Base-by-base conservation (phyloP, 30 jellyfish, hydroid and myxozoan species). In the Hydractinia symbiolongicarpus region DNA sequence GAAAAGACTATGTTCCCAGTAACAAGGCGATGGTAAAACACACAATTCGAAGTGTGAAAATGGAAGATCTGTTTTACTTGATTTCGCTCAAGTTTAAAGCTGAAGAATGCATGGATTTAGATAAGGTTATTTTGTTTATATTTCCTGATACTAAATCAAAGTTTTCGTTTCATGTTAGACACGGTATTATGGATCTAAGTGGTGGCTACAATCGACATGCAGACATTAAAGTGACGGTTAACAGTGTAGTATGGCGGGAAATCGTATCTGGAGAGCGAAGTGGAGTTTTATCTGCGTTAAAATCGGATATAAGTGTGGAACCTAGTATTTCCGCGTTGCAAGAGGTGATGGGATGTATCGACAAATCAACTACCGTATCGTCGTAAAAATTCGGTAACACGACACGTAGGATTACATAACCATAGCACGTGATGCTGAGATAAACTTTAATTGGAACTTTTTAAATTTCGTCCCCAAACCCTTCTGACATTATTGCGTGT, bases 101-200 rank as follows among this genome's bases (percentile, higher is more conserved):
- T 8, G 81, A 72, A 72, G 81, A 72, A 19, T 72, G 81, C 55
- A 16, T 60, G 7, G 61, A 21, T 0, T 8, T 72, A 16, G 81
- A 72, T 72, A 72, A 72, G 50, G 61, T 72, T 21, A 73, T 72
- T 21, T 19, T 4, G 71, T 72, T 72, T 72, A 72, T 72, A 19
- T 72, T 72, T 19, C 81, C 81, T 9, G 81, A 72, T 20, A 60
- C 50, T 72, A 72, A 54, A 52, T 44, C 30, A 72, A 50, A 19
- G 55, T 19, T 72, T 50, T 6, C 19, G 61, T 72, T 72, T 50
- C 81, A 72, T 54, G 53, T 72, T 16, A 21, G 81, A 19, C 30
- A 72, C 15, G 81, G 81, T 13, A 50, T 72, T 6, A 50, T 72
- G 55, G 81, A 72, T 72, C 16, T 72, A 73, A 72, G 81, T 19